These are phyloP conservation scores for Phacellophora camtschatica DNA, from an alignment of 30 jellyfish, hydroid and myxozoan species.

Conservation along the genomic window DNA sequence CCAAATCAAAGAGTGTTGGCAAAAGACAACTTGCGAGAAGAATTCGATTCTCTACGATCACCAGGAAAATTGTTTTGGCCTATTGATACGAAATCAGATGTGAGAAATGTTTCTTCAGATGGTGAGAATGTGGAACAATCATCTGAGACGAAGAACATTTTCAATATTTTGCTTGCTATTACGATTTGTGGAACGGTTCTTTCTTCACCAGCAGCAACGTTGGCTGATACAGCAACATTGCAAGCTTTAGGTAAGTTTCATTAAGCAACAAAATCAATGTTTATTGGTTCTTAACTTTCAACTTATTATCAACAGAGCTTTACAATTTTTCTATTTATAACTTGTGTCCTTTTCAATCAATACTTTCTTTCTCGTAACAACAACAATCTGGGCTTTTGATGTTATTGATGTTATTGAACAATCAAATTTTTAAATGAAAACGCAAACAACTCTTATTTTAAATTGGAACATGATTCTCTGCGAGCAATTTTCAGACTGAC, in stretches of 20 bases:
- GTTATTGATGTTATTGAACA: too few species aligned
- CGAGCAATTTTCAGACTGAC: too few species aligned
- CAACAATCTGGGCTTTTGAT: too few species aligned
- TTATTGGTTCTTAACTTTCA: too few species aligned
- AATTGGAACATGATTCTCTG: too few species aligned
- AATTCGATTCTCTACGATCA: slow-evolving; percentile 80
- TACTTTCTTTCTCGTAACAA: too few species aligned
- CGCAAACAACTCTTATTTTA: too few species aligned
- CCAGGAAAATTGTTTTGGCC: slow-evolving; percentile 96
- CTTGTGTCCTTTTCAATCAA: too few species aligned
- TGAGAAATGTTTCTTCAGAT: slow-evolving; percentile 39
- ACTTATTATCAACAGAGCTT: too few species aligned
- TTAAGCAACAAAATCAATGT: too few species aligned
- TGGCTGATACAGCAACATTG: slow-evolving; percentile 95
- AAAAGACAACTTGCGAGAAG: slow-evolving; percentile 87
- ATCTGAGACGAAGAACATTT: slow-evolving; percentile 45
- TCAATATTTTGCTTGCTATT: slow-evolving; percentile 69
- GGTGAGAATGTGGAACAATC: slow-evolving; percentile 22
- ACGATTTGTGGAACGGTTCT: slow-evolving; percentile 89
- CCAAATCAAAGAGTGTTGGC: slow-evolving; percentile 82
- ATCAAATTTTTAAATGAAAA: too few species aligned
- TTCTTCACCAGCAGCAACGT: slow-evolving; percentile 98
- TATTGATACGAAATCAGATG: slow-evolving; percentile 55
- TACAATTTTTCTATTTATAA: too few species aligned
- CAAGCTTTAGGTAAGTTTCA: slow-evolving; percentile 93